Conservation (phyloP, 2,888 invertebrate species). For the Sycophila texana region DNA sequence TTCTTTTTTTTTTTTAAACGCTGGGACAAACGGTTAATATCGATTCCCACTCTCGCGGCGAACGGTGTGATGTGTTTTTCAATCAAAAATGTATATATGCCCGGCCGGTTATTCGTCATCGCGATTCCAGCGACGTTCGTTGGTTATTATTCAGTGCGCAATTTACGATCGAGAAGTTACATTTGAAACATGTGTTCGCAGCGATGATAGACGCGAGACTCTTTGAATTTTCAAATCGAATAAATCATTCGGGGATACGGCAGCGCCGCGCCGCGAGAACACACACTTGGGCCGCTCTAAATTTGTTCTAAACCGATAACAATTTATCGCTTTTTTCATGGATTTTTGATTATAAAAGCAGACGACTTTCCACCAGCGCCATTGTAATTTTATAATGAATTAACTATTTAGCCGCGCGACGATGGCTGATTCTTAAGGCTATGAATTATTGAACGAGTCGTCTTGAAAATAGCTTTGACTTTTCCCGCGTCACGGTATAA, state of each 20-base stretch:
- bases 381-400: too few relatives aligned
- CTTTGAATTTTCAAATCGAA: constrained; percentile 31
- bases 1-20: background rate
- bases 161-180: constrained; percentile 42
- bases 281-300: too few relatives aligned
- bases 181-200: constrained; percentile 45
- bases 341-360: background rate
- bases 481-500: background rate
- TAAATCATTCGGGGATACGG: background rate
- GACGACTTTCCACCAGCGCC: background rate
- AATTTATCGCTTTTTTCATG: background rate
- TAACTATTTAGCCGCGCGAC: too few relatives aligned
- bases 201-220: constrained; percentile 38
- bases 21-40: constrained; percentile 15
- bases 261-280: too few relatives aligned
- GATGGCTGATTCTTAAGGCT: too few relatives aligned
- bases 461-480: background rate
- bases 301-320: too few relatives aligned
- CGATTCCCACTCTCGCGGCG: constrained; percentile 25
- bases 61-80: constrained; percentile 44
- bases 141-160: constrained; percentile 46
- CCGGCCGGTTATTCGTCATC: constrained; percentile 9
- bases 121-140: constrained; percentile 27
- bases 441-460: too few relatives aligned
- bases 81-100: constrained; percentile 16